Evolutionary conservation across 2,888 invertebrate genomes (phyloP), one percentile per base, ranked within the genome.

Genomic region (Eupithecia dodoneata): DNA sequence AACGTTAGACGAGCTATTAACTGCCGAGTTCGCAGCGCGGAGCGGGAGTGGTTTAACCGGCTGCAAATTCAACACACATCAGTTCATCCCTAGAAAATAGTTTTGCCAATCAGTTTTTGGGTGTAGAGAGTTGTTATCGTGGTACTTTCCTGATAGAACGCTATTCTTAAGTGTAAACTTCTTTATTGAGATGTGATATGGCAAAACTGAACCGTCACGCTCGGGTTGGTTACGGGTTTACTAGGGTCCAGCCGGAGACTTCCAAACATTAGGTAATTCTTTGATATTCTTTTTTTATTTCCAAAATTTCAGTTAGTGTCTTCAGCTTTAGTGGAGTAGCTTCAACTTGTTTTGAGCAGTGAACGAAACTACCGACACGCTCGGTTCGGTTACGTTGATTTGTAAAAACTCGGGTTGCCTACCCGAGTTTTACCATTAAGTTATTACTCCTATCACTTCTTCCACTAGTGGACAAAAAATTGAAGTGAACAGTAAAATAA

Each of bases 21-120:
- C 93, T 89, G 91, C 88, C 87, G 89, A 88, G 89, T 89, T 90
- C 92, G 95, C 96, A 93, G 97, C 97, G 92, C 97, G 96, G 86
- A 98, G 97, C 84, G 98, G 97, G 89, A 97, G 97, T 81, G 98
- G 98, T 95, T 98, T 98, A 84, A 98, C 97, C 91, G 97, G 98
- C 97, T 98, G 95, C 86, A 96, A 94, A 83, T 83, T 87, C 84
- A 88, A 90, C 84, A 88, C 87, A 89, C 85, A 87, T 84, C 86
- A 84, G 83, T 87, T 79, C 71, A 78, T 72, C 77, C 72, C 42
- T 55, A 70, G 12, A 42, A 66, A 42, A 30, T 55, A 45, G 73
- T 73, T 52, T 18, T 30, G 77, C 78, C 80, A 69, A 82, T 81
- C 81, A 79, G 83, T 70, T 80, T 82, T 82, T 81, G 82, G 83